Evolutionary conservation across 2,797 vertebrate genomes (phyloP).

Genomic region (Anguilla pacifica): DNA sequence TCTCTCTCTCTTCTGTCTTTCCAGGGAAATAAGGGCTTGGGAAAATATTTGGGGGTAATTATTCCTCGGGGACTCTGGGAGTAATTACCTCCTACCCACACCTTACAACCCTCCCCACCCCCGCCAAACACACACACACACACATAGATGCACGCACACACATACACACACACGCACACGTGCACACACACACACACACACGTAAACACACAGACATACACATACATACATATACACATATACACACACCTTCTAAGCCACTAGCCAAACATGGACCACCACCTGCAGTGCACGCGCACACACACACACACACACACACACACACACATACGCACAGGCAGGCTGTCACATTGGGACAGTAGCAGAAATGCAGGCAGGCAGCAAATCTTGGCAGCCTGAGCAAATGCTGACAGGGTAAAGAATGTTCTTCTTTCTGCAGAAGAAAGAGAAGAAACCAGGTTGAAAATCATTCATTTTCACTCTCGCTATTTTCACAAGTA

Average conservation of each 20-base stretch:
- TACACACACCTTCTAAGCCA: not conserved
- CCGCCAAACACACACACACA: not conserved
- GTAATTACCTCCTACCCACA: conserved; percentile 61
- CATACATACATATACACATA: not conserved
- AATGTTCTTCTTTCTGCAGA: not conserved
- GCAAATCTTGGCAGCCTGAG: conserved; percentile 30
- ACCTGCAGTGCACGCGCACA: not conserved
- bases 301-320: not conserved
- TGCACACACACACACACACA: not conserved
- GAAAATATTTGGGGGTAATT: conserved; percentile 64
- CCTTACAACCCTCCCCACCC: not conserved
- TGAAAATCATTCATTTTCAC: not conserved
- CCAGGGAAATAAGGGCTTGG: not conserved
- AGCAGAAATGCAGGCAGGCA: not conserved
- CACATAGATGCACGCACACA: not conserved
- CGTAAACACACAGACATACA: not conserved
- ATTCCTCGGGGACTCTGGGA: conserved; percentile 72
- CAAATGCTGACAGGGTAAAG: not conserved
- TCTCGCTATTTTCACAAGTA: conserved; percentile 31
- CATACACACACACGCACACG: not conserved
- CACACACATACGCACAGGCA: not conserved
- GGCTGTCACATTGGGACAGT: not conserved
- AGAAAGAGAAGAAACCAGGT: not conserved
- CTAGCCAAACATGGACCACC: not conserved
- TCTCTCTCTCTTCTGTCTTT: not conserved